Evolutionary conservation across 2,113 vertebrate genomes (phyloP), one percentile per base, ranked within the genome.

Genomic region (Boleophthalmus pectinirostris): DNA sequence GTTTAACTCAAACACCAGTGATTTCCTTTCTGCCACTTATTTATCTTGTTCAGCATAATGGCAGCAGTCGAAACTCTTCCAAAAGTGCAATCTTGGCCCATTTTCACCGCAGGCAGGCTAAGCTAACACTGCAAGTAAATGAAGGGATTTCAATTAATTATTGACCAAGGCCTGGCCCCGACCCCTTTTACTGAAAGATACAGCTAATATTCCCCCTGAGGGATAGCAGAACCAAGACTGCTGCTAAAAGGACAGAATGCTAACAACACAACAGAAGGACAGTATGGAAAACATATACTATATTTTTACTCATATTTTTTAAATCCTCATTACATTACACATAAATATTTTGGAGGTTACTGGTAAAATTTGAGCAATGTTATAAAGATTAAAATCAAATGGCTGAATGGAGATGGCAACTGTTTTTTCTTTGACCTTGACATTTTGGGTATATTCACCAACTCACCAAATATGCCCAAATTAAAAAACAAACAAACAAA

Each of bases 81-180:
- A 79, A 80, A 43, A 79, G 69, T 75, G 69, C 75, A 81, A 83
- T 82, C 69, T 82, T 84, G 77, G 70, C 45, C 72, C 69, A 72
- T 73, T 85, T 84, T 81, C 76, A 78, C 75, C 69, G 56, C 14
- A 63, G 82, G 74, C 78, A 68, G 69, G 57, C 57, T 76, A 68
- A 75, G 74, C 78, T 67, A 73, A 85, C 79, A 81, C 77, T 74
- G 76, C 63, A 67, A 84, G 81, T 81, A 85, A 84, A 86, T 84
- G 81, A 88, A 86, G 80, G 88, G 85, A 90, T 91, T 88, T 88
- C 82, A 89, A 86, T 88, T 89, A 79, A 88, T 87, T 81, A 88
- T 81, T 88, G 87, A 83, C 80, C 74, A 79, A 76, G 73, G 80
- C 72, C 75, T 69, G 18, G 46, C 69, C 45, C 74, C 12, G 49